Evolutionary conservation across 2,888 invertebrate species (phyloP).

Genomic region (Tenthredo notha): DNA sequence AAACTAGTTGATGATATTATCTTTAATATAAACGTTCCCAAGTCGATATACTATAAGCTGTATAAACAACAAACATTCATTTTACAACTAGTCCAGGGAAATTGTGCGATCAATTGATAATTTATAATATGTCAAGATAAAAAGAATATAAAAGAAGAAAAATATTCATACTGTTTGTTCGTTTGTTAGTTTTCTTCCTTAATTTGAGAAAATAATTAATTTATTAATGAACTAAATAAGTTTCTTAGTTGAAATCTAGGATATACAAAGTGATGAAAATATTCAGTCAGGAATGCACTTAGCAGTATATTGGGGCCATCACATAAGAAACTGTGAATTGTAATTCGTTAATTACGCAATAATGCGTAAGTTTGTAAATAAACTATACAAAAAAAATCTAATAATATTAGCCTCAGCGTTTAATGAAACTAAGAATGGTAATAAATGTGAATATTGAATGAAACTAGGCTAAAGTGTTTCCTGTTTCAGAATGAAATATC

Average conservation of each 20-base stretch:
- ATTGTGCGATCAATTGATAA: slow-evolving; percentile 44
- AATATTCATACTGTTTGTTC: background rate
- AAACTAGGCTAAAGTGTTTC: background rate
- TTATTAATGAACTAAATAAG: background rate
- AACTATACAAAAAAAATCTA: background rate
- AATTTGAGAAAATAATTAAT: background rate
- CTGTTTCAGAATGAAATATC: background rate
- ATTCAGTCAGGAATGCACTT: slow-evolving; percentile 26
- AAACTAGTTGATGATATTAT: slow-evolving; percentile 21
- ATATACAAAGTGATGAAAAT: background rate
- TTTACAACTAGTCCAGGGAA: slow-evolving; percentile 56
- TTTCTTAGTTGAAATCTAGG: background rate
- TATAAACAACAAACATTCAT: slow-evolving; percentile 56
- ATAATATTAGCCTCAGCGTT: background rate
- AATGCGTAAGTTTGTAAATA: background rate
- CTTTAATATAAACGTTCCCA: slow-evolving; percentile 46
- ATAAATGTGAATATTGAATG: background rate
- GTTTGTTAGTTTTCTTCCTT: background rate
- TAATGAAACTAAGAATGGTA: background rate
- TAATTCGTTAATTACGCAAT: background rate
- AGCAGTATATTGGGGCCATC: background rate
- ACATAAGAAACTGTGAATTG: background rate
- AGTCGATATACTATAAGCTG: background rate
- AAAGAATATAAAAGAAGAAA: background rate
- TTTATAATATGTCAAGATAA: background rate